Conservation (phyloP, 2,797 vertebrate genomes). For the Sternarchorhynchus goeldii region DNA sequence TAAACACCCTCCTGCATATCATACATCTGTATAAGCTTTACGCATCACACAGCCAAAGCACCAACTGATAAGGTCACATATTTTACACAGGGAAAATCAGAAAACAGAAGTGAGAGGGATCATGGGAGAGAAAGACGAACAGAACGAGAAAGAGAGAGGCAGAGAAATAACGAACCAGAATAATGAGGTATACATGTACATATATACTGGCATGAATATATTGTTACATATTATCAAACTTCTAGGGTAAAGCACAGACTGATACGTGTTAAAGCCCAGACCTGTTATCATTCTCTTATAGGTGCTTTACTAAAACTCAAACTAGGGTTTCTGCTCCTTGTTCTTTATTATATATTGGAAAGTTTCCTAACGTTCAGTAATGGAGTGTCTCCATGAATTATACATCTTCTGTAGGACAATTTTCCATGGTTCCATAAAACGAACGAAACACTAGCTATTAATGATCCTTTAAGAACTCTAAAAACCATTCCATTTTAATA, state of each 20-base stretch:
- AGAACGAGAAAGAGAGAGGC: background rate
- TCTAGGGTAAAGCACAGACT: too few relatives aligned
- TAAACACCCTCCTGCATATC: background rate
- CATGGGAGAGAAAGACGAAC: background rate
- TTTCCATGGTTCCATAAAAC: background rate
- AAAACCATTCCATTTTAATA: constrained; percentile 27
- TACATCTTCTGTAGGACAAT: background rate
- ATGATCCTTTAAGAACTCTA: constrained; percentile 26
- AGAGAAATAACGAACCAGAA: too few relatives aligned
- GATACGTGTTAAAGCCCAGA: too few relatives aligned
- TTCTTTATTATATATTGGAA: constrained; percentile 15
- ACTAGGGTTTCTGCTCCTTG: too few relatives aligned
- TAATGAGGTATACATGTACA: too few relatives aligned
- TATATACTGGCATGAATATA: too few relatives aligned
- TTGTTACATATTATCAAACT: too few relatives aligned
- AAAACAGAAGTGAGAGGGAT: background rate
- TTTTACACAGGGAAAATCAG: background rate
- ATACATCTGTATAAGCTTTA: background rate
- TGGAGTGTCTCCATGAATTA: constrained; percentile 30
- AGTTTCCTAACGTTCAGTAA: constrained; percentile 30
- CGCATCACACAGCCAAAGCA: background rate
- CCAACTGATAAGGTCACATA: constrained; percentile 9
- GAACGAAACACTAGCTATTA: background rate
- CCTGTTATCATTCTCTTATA: too few relatives aligned
- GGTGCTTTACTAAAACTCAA: too few relatives aligned